These are phyloP conservation scores for Anadara kagoshimensis DNA, from an alignment of 1,140 invertebrate genomes.

Conservation along the genomic window DNA sequence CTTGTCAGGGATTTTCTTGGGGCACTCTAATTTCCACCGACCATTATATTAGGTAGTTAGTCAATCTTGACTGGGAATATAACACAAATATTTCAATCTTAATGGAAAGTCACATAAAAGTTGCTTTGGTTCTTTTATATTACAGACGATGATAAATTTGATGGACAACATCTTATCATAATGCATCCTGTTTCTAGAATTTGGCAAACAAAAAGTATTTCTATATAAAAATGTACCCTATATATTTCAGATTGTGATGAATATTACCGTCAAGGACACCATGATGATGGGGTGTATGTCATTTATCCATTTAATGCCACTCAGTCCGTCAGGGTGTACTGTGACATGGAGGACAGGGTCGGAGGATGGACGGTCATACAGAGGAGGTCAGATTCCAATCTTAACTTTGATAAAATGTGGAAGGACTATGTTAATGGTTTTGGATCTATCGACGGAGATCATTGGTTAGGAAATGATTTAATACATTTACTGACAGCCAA, in stretches of 20 bases:
- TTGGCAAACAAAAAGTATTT: too few relatives aligned
- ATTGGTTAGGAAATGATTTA: constrained; percentile 68
- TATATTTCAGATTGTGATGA: constrained; percentile 63
- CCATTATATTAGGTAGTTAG: too few relatives aligned
- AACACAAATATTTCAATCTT: too few relatives aligned
- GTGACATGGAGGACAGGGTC: constrained; percentile 85
- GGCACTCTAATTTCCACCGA: too few relatives aligned
- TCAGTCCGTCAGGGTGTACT: constrained; percentile 84
- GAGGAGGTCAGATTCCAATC: constrained; percentile 68
- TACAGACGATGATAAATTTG: too few relatives aligned
- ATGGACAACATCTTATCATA: too few relatives aligned
- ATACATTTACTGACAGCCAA: constrained; percentile 62
- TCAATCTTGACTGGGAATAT: too few relatives aligned
- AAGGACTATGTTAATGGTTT: constrained; percentile 62
- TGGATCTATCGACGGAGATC: constrained; percentile 51
- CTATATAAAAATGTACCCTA: constrained; percentile 5
- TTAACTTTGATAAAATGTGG: constrained; percentile 61
- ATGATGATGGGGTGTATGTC: constrained; percentile 78
- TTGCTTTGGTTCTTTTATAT: too few relatives aligned
- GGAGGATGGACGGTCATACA: constrained; percentile 92
- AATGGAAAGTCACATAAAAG: too few relatives aligned
- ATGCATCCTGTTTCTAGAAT: too few relatives aligned
- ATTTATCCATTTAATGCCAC: constrained; percentile 81
- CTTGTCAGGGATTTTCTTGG: too few relatives aligned
- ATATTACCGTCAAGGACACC: constrained; percentile 51